phyloP scores from a whole-genome alignment of 2,888 invertebrate species.

The Proisotoma minuta region DNA sequence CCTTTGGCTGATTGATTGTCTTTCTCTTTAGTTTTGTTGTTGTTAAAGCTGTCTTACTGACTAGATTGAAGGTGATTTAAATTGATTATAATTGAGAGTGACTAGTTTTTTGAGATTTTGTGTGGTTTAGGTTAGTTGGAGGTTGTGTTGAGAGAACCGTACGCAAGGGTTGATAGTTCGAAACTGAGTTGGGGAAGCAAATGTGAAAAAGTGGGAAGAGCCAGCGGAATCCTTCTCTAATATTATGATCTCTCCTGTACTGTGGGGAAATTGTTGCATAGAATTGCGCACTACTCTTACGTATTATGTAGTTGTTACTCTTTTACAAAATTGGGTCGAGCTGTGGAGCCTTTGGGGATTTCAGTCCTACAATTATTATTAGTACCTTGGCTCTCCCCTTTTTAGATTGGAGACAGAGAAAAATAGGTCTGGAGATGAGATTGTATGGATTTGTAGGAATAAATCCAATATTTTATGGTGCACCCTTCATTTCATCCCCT shows the following conservation, averaged over 20 bases:
- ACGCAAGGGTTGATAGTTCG: background rate
- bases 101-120: no score
- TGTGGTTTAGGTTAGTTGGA: background rate
- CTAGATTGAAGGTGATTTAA: background rate
- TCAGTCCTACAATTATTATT: background rate
- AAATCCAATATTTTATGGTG: constrained; percentile 6
- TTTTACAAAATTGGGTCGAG: constrained; percentile 2
- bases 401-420: background rate
- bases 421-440: no score
- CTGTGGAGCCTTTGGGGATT: background rate
- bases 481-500: background rate
- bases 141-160: background rate
- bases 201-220: background rate
- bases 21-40: background rate
- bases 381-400: background rate
- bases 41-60: background rate
- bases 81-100: background rate
- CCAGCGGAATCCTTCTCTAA: background rate
- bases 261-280: constrained; percentile 2
- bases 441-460: background rate
- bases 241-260: background rate
- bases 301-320: no score
- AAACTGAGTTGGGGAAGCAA: background rate
- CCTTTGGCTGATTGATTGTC: background rate
- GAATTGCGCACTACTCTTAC: constrained; percentile 4